Base-by-base conservation (phyloP, 2,888 invertebrate genomes). In the Phrixothrix hirtus region DNA sequence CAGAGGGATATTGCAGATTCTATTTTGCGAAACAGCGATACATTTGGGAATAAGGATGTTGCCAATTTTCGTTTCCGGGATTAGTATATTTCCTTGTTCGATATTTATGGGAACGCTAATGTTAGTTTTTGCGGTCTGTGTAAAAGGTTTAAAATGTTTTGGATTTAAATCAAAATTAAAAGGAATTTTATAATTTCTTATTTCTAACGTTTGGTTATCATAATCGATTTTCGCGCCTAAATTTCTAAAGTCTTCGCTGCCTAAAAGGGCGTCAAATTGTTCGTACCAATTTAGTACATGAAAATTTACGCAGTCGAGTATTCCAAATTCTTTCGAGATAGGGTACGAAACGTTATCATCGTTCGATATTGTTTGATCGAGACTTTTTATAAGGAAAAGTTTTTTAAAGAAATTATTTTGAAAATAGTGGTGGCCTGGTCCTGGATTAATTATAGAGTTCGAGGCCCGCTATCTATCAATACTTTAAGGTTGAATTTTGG, bases 391-490 rank as follows among this genome's bases (percentile, higher is more conserved):
- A 12, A 36, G 11, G 16, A 57, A 57, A 26, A 13, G 21, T 36
- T 45, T 43, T 21, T 36, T 31, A 26, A 50, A 55, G 15, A 55
- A 27, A 13, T 37, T 11, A 1, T 55, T 27, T 47, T 35, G 37
- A 25, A 57, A 57, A 31, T 38, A 46, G 35, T 3, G 25, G 16
- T 13, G 57, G 43, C 7, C 38, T 26, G 7, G 11, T 29, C 2
- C 35, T 39, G 14, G n/a, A n/a, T 57, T 57, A 30, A 53, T 57
- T 11, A 57, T 50, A 11, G 45, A 54, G 34, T 50, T 44, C 5
- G 47, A 38, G 7, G 57, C 57, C 57, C 50, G n/a, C 37, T 35
- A 16, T 57, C 53, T 12, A 57, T 57, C 12, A 50, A 21, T 37
- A 57, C 36, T 54, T 57, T 57, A 17, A 49, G 29, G 30, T 54